Evolutionary conservation across 2,113 vertebrate genomes (phyloP).

Genomic region (Thalassarche chlororhynchos): DNA sequence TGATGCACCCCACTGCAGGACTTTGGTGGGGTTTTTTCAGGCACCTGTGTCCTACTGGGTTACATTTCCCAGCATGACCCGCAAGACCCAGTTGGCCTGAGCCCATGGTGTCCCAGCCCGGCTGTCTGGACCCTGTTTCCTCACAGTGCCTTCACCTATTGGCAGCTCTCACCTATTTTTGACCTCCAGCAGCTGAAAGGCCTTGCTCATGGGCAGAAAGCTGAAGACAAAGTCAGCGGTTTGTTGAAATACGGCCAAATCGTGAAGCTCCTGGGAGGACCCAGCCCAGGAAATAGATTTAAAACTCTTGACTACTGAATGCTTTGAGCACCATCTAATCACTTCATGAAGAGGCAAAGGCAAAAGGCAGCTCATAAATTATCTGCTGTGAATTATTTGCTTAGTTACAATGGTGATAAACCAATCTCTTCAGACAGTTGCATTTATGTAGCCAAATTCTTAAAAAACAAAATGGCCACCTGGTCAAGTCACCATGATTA

Average conservation of each 20-base stretch:
- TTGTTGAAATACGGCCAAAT: background rate
- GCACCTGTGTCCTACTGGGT: background rate
- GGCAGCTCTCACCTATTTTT: background rate
- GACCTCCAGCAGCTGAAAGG: background rate
- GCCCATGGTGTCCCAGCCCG: background rate
- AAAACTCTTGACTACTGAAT: background rate
- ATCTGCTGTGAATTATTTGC: background rate
- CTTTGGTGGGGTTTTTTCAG: background rate
- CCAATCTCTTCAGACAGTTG: background rate
- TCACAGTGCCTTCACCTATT: background rate
- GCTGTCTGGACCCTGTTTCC: background rate
- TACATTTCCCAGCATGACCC: background rate
- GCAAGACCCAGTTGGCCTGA: background rate
- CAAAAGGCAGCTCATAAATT: constrained; percentile 2
- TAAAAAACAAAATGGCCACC: background rate
- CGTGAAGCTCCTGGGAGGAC: background rate
- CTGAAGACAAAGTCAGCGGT: background rate
- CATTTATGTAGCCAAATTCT: background rate
- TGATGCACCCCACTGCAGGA: background rate
- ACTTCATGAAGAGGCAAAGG: background rate
- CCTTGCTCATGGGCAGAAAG: background rate
- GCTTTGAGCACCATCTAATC: background rate
- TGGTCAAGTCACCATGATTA: background rate
- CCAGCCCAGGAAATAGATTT: background rate
- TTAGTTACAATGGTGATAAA: background rate